Base-by-base conservation (phyloP, 2,113 vertebrate species). In the Thryonomys swinderianus region DNA sequence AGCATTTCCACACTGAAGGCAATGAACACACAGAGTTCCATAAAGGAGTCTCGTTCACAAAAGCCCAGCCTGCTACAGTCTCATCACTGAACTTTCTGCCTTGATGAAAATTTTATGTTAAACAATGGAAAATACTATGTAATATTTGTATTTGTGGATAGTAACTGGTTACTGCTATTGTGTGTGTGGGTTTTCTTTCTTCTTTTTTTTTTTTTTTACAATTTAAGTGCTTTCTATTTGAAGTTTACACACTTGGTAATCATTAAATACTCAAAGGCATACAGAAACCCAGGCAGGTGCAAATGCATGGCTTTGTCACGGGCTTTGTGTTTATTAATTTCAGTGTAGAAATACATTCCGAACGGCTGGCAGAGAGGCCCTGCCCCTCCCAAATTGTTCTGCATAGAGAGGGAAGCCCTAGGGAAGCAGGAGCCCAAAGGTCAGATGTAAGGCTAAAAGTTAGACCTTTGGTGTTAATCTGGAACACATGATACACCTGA, bases 201-300 rank as follows among this genome's bases (percentile, higher is more conserved):
- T n/a, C n/a, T n/a, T 66, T 32, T 11, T 5, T 37, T 37, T 20
- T 67, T 67, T 1, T 74, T 48, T 32, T 48, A 74, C 3, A 88
- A 12, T 74, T 92, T 85, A 88, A 83, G 30, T 87, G 23, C 21
- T 80, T 80, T 64, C 53, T 45, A 82, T 4, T 91, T 69, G 85
- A 89, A 45, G 53, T n/a, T 27, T 80, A 51, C 42, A 95, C 27
- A 73, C 42, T 79, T 64, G 59, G 73, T 69, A 92, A 90, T 92
- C 59, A 78, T 80, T 84, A 91, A 90, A 80, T 20, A 82, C 62
- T 92, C 83, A 85, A 76, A 92, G 40, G 40, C 37, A 20, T 17
- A 12, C 2, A 78, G 61, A 34, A 17, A 74, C n/a, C 32, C 18
- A 87, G 69, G 48, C 67, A 86, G 74, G 57, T 32, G 37, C 34